Evolutionary conservation across 2,888 invertebrate species (phyloP).

Genomic region (Epinotia nisella): DNA sequence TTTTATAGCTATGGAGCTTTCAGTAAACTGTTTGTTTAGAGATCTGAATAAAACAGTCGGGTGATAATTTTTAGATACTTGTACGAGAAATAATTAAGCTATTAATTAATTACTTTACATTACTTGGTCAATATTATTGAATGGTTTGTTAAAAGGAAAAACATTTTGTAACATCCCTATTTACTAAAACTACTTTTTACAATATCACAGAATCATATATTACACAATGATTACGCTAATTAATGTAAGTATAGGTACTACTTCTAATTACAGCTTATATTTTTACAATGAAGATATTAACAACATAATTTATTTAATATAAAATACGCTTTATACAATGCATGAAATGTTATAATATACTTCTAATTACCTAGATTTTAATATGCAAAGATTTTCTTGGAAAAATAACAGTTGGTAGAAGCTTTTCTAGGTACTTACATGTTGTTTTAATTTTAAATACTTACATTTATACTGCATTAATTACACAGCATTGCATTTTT

Average conservation of each 20-base stretch:
- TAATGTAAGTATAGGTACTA: constrained; percentile 32
- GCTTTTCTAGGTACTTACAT: neutral
- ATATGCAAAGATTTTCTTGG: neutral
- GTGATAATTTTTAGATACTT: neutral
- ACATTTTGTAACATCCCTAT: constrained; percentile 24
- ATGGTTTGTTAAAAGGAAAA: neutral
- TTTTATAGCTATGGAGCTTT: neutral
- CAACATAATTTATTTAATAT: constrained; percentile 29
- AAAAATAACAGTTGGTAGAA: neutral
- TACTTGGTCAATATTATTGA: constrained; percentile 35
- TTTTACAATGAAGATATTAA: constrained; percentile 31
- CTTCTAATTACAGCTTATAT: constrained; percentile 7
- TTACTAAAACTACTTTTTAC: constrained; percentile 51
- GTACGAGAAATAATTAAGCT: neutral
- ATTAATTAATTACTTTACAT: constrained; percentile 7
- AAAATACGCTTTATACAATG: constrained; percentile 5
- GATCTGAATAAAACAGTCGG: no score
- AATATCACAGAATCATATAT: constrained; percentile 74
- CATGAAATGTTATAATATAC: neutral
- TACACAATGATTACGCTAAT: constrained; percentile 41
- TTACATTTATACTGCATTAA: no score
- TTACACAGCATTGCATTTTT: no score
- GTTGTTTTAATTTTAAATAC: neutral
- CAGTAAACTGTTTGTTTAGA: neutral
- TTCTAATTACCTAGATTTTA: neutral